Evolutionary conservation across 2,797 vertebrate species (phyloP).

Genomic region (Mus spretus): DNA sequence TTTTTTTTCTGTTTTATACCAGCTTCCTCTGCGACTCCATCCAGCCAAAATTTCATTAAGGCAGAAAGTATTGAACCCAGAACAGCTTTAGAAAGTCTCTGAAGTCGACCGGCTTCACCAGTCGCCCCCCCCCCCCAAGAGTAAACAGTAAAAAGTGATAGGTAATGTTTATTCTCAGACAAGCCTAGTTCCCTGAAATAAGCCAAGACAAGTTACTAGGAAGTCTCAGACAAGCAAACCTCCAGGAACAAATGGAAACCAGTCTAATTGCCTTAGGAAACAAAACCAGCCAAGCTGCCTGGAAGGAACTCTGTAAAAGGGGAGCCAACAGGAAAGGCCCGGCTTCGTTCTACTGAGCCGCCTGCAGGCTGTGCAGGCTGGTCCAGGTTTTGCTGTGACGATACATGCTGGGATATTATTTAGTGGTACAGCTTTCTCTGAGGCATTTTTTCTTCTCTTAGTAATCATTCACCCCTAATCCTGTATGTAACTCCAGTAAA

Average conservation of each 20-base stretch:
- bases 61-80: neutral
- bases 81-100: neutral
- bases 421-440: neutral
- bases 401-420: neutral
- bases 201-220: neutral
- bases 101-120: neutral
- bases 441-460: neutral
- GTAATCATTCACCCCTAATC: neutral
- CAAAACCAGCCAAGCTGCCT: too few relatives aligned
- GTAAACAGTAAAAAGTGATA: neutral
- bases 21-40: neutral
- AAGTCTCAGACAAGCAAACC: too few relatives aligned
- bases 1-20: neutral
- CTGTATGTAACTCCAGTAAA: neutral
- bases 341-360: too few relatives aligned
- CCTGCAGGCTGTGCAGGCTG: neutral
- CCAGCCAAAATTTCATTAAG: neutral
- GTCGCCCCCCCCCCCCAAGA: rapidly evolving
- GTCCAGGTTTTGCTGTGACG: neutral
- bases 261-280: neutral
- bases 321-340: neutral
- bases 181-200: too few relatives aligned
- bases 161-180: neutral
- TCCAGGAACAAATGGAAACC: neutral
- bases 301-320: neutral